Evolutionary conservation across 2,888 invertebrate species (phyloP).

Genomic region (Heteropelma amictum): DNA sequence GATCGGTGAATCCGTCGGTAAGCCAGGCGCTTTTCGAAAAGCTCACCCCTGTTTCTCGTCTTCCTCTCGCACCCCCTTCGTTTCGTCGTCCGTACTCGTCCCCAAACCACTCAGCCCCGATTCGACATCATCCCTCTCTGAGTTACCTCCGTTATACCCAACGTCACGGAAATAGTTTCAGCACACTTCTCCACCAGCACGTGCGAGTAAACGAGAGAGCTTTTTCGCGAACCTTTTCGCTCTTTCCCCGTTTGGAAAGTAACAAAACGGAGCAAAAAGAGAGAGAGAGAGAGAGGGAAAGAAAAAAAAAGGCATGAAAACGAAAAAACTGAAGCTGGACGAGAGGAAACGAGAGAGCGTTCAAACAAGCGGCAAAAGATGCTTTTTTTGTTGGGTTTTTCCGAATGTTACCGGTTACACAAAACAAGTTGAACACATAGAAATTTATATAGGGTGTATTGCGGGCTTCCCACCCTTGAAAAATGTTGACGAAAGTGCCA

Average conservation of each 20-base stretch:
- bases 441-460: neutral
- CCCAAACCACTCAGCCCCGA: conserved; percentile 30
- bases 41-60: conserved; percentile 31
- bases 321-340: neutral
- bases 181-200: conserved; percentile 35
- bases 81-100: neutral
- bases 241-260: conserved; percentile 17
- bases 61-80: neutral
- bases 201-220: conserved; percentile 43
- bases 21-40: conserved; percentile 49
- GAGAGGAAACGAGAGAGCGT: conserved; percentile 17
- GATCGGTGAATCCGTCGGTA: conserved; percentile 51
- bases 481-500: conserved; percentile 32
- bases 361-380: conserved; percentile 32
- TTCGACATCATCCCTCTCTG: conserved; percentile 18
- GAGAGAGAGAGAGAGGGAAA: neutral
- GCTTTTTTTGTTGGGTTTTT: conserved; percentile 2
- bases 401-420: conserved; percentile 4
- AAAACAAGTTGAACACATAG: neutral
- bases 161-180: neutral
- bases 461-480: neutral
- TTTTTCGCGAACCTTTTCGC: conserved; percentile 44
- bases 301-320: neutral
- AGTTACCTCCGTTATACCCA: too few species aligned
- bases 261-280: neutral